These are phyloP conservation scores for Atta colombica DNA, from an alignment of 1,140 invertebrate species.

Conservation along the genomic window DNA sequence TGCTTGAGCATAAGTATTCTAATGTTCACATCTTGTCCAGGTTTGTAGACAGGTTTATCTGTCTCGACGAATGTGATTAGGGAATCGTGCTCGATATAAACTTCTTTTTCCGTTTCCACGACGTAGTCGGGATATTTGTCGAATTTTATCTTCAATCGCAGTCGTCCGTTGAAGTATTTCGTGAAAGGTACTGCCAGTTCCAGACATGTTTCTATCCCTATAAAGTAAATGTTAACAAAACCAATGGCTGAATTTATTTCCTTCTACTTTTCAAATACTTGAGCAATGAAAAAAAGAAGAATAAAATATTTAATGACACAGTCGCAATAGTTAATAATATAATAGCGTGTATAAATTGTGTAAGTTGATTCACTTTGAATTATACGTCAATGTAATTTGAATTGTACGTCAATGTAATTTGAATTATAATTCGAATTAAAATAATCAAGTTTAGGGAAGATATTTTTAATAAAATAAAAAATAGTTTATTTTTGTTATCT, in stretches of 20 bases:
- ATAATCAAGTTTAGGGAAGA: neutral
- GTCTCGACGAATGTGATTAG: slow-evolving; percentile 87
- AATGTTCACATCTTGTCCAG: slow-evolving; percentile 88
- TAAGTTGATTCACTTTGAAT: slow-evolving; percentile 29
- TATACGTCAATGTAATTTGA: neutral
- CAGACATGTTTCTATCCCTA: slow-evolving; percentile 83
- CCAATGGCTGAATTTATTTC: neutral
- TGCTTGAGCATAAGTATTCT: slow-evolving; percentile 86
- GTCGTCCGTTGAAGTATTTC: slow-evolving; percentile 81
- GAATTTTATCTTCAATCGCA: slow-evolving; percentile 87
- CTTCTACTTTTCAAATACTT: neutral
- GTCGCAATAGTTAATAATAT: neutral
- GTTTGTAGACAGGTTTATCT: slow-evolving; percentile 89
- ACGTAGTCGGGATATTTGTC: slow-evolving; percentile 86
- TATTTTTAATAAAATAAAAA: slow-evolving; percentile 8
- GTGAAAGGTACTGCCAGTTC: slow-evolving; percentile 82
- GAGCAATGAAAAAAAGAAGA: neutral
- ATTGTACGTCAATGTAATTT: neutral
- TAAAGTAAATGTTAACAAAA: neutral
- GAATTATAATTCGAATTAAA: neutral
- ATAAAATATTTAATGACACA: neutral
- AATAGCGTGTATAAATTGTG: neutral
- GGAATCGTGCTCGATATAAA: slow-evolving; percentile 84
- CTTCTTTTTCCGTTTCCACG: slow-evolving; percentile 85
- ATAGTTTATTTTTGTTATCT: neutral